phyloP scores from a whole-genome alignment of 2,113 vertebrate species.

The Petrocephalus microphthalmus region DNA sequence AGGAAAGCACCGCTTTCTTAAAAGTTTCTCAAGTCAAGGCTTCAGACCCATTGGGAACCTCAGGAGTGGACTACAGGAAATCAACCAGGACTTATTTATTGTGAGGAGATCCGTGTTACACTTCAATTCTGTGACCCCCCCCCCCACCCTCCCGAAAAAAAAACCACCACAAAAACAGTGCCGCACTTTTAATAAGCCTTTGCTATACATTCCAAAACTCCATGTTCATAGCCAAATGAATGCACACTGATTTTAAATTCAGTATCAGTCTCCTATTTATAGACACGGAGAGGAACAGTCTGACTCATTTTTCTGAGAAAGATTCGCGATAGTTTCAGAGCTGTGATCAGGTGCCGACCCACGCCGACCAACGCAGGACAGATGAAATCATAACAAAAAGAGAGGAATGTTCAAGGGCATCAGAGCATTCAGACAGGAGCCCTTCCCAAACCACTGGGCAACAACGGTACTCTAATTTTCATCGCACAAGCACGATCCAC shows the following conservation, averaged over 20 bases:
- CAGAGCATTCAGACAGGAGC: not conserved
- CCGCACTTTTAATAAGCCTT: not conserved
- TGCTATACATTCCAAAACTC: not conserved
- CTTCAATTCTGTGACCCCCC: not conserved
- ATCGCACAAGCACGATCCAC: not conserved
- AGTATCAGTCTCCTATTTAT: slow-evolving; percentile 8
- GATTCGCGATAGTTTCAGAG: not conserved
- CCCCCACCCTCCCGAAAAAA: not conserved
- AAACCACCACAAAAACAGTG: not conserved
- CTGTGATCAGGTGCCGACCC: not conserved
- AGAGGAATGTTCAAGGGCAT: not conserved
- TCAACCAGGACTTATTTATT: slow-evolving; percentile 4
- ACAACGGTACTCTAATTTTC: not conserved
- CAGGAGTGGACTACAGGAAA: slow-evolving; percentile 17
- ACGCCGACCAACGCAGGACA: not conserved
- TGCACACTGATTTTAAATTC: not conserved
- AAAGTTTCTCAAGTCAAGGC: slow-evolving; percentile 40
- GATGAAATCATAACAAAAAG: not conserved
- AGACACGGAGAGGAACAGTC: not conserved
- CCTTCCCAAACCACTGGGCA: too few species aligned
- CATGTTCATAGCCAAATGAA: not conserved
- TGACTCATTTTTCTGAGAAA: slow-evolving; percentile 7
- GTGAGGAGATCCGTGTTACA: slow-evolving; percentile 28
- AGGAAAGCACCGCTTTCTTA: slow-evolving; percentile 52
- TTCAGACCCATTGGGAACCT: slow-evolving; percentile 41